A percentile compares a stretch with the other conserved stretches of the same genome.
These are phyloP conservation scores for Helogale parvula DNA, from an alignment of 2,113 vertebrate species.

Conservation along the genomic window DNA sequence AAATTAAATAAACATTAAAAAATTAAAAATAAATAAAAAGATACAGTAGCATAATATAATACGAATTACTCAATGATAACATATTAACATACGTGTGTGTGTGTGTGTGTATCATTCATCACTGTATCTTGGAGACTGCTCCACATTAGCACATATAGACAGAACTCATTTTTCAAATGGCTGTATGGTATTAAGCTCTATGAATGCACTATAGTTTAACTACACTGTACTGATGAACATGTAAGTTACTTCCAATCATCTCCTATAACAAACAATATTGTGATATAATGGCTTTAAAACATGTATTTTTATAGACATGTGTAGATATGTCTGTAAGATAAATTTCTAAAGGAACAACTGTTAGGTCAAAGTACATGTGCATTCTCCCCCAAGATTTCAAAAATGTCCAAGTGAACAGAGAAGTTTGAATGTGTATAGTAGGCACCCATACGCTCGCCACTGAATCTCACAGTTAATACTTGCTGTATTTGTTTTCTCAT, in stretches of 20 bases:
- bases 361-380: not conserved
- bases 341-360: not conserved
- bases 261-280: slow-evolving; percentile 5
- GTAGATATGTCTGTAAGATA: not conserved
- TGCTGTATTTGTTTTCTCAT: not conserved
- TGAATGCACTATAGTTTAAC: slow-evolving; percentile 18
- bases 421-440: not conserved
- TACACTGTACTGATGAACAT: slow-evolving; percentile 3
- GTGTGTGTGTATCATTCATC: not conserved
- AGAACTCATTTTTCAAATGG: not conserved
- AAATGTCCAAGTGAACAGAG: slow-evolving; percentile 8
- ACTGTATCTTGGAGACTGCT: not conserved
- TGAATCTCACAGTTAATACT: not conserved
- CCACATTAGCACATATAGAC: not conserved
- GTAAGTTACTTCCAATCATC: slow-evolving; percentile 27
- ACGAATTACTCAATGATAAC: not conserved
- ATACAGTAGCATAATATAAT: not conserved
- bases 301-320: not conserved
- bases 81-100: not conserved
- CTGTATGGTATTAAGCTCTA: not conserved
- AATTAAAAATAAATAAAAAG: not conserved
- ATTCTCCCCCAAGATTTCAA: not conserved
- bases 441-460: not conserved
- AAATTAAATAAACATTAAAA: too few species aligned
- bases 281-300: not conserved